phyloP scores from a whole-genome alignment of 2,113 vertebrate genomes.

The Solenodon paradoxus region DNA sequence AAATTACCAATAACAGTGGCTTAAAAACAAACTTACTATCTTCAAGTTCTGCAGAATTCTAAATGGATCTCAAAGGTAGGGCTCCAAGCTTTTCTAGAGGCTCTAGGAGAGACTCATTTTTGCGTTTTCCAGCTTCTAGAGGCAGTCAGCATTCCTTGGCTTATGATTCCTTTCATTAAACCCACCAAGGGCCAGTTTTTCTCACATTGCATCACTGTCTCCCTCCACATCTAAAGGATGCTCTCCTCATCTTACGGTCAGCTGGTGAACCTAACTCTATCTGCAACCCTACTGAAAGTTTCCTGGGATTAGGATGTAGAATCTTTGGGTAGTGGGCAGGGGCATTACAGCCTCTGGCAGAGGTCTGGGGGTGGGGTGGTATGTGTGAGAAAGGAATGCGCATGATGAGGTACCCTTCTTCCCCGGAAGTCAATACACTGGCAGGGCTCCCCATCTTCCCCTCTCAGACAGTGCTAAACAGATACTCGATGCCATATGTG shows the following conservation, averaged over 20 bases:
- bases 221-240: neutral
- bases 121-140: too few species aligned
- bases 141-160: too few species aligned
- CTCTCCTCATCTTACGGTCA: neutral
- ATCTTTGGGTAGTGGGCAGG: neutral
- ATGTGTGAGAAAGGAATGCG: neutral
- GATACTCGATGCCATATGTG: neutral
- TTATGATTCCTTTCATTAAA: neutral
- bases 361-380: neutral
- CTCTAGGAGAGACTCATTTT: neutral
- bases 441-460: neutral
- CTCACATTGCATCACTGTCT: neutral
- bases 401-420: neutral
- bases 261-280: neutral
- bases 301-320: neutral
- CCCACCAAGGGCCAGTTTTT: neutral
- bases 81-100: neutral
- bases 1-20: neutral
- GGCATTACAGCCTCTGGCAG: neutral
- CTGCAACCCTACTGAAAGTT: neutral
- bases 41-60: neutral
- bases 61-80: neutral
- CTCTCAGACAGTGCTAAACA: neutral
- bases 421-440: neutral
- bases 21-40: neutral